Base-by-base conservation (phyloP, 1,140 invertebrate species). In the Papilio glaucus region DNA sequence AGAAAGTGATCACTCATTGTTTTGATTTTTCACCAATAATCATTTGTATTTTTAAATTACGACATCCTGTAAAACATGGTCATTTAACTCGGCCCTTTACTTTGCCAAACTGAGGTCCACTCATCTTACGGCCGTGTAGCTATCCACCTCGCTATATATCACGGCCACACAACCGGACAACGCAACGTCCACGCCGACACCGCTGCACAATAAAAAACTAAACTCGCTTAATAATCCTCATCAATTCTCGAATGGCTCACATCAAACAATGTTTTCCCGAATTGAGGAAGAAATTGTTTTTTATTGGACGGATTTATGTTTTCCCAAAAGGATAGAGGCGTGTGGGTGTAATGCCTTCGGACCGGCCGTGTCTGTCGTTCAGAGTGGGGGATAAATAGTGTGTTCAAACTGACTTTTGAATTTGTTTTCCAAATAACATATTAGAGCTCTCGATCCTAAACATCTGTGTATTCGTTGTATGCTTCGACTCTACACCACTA, bases 331-430 rank as follows among this genome's bases (percentile, higher is more conserved):
- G 79, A 81, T 76, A 73, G 71, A 74, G 72, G 67, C 77, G 77
- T 76, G 79, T 83, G 79, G 77, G 80, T 78, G 81, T 81, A 77
- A 77, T 60, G 70, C 68, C 79, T 76, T 76, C 74, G 77, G 74
- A 67, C 79, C 74, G 65, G 72, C 72, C 76, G 62, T 72, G 73
- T 75, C 80, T 77, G 76, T 80, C 70, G 79, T 76, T 82, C 75
- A 75, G 72, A 75, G 78, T 78, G 75, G 69, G 74, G 74, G 76
- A 81, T 83, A 83, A 83, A 81, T 83, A 77, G 74, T 75, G 74
- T 75, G 72, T 77, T 75, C 71, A 37, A 45, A 26, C 63, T 74
- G 78, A 80, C 75, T 75, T 80, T 76, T 80, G 75, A 72, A 82
- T 82, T 82, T 77, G 78, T 79, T 75, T 73, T 74, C 65, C 80